Conservation (phyloP, 1,140 invertebrate genomes). For the Chelonus insularis region DNA sequence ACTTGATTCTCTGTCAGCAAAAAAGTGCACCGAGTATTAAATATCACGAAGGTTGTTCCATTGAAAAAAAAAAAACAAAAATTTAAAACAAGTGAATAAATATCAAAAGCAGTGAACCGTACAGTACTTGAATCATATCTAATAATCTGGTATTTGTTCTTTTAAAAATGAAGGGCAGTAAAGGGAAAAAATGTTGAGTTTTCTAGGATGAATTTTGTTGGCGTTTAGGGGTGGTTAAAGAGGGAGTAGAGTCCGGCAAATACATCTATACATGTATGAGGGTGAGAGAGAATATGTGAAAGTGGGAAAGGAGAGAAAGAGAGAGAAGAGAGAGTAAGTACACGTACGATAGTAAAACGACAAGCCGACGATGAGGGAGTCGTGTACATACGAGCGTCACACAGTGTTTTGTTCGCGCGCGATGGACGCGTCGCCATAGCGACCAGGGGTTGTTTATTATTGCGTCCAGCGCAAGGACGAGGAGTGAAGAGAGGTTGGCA, state of each 20-base stretch:
- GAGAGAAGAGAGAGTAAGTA: not conserved
- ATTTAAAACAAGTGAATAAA: too few species aligned
- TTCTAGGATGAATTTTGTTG: not conserved
- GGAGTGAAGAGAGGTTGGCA: constrained; percentile 32
- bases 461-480: constrained; percentile 46
- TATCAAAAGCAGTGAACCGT: too few species aligned
- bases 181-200: not conserved
- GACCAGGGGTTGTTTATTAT: constrained; percentile 60
- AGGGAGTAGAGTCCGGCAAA: not conserved
- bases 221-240: constrained; percentile 6
- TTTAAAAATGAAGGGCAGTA: not conserved
- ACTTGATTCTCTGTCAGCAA: too few species aligned
- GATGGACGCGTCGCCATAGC: constrained; percentile 57
- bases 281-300: constrained; percentile 22
- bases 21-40: too few species aligned
- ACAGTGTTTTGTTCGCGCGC: constrained; percentile 57
- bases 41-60: too few species aligned
- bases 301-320: not conserved
- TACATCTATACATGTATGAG: not conserved
- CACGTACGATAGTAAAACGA: constrained; percentile 9
- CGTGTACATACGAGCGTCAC: constrained; percentile 19
- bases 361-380: not conserved
- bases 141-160: too few species aligned
- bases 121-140: too few species aligned
- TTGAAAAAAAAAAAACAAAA: too few species aligned